A percentile compares a stretch with the other conserved stretches of the same genome.
These are phyloP conservation scores for Xiphorhynchus elegans DNA, from an alignment of 2,113 vertebrate genomes.

Conservation along the genomic window DNA sequence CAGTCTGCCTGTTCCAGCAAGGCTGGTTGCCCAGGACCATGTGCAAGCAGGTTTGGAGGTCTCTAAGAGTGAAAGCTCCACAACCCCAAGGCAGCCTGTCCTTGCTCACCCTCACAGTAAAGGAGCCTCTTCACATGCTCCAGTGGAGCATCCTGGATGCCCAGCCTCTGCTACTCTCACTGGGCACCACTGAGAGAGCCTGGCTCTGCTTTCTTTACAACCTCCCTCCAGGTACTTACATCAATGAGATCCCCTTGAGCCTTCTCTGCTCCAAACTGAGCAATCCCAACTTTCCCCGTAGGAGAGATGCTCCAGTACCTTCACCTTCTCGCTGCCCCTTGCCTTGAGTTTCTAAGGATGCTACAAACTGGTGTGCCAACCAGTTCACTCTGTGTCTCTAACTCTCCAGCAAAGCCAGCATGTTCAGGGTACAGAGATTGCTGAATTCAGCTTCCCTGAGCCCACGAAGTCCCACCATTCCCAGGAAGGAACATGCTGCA, in stretches of 20 bases:
- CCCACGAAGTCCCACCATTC: neutral
- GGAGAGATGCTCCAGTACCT: neutral
- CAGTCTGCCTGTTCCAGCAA: neutral
- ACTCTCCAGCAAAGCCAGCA: neutral
- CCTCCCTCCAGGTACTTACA: too few relatives aligned
- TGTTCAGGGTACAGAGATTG: neutral
- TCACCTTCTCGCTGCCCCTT: neutral
- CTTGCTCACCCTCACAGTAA: neutral
- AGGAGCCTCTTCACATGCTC: neutral
- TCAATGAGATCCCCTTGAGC: fast-evolving
- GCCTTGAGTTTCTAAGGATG: neutral
- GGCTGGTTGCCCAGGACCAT: too few relatives aligned
- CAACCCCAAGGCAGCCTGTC: neutral
- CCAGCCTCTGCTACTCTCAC: neutral
- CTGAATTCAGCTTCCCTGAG: neutral
- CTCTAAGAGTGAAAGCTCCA: neutral
- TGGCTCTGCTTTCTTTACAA: neutral
- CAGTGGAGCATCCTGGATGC: neutral
- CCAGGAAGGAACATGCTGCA: neutral
- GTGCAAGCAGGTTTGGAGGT: neutral
- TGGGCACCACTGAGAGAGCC: neutral
- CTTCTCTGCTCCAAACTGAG: neutral
- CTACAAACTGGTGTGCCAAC: neutral
- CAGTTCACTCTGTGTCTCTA: neutral
- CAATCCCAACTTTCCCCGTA: neutral